These are phyloP conservation scores for Galeopterus variegatus DNA, from an alignment of 2,113 vertebrate species.

Conservation along the genomic window DNA sequence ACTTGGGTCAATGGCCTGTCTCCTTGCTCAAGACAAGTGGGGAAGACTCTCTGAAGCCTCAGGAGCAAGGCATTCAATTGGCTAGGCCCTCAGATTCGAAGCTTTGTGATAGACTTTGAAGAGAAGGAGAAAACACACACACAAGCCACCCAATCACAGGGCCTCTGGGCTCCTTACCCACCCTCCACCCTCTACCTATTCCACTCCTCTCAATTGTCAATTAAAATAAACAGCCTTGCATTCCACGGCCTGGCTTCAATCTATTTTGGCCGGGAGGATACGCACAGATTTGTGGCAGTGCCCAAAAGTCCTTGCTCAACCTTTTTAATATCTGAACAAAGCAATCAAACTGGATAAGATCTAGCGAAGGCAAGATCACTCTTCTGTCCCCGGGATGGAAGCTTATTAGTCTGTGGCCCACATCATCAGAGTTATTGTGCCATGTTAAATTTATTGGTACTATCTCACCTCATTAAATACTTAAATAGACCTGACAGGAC, in stretches of 20 bases:
- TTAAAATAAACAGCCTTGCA: constrained; percentile 68
- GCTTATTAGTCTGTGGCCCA: constrained; percentile 88
- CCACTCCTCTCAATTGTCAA: constrained; percentile 65
- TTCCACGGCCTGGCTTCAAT: constrained; percentile 57
- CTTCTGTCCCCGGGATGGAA: constrained; percentile 81
- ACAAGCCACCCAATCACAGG: not conserved
- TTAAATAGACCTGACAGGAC: constrained; percentile 91
- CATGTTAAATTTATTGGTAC: constrained; percentile 90
- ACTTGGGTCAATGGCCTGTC: not conserved
- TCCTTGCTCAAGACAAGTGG: constrained; percentile 35
- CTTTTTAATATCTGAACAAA: constrained; percentile 84
- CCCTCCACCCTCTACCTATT: not conserved
- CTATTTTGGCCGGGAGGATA: not conserved
- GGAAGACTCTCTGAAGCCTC: not conserved
- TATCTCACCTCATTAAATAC: constrained; percentile 91
- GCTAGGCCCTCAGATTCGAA: not conserved
- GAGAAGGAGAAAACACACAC: not conserved
- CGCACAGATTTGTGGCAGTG: constrained; percentile 53
- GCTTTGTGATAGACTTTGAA: not conserved
- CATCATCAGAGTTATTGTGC: constrained; percentile 89
- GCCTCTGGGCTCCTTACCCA: not conserved
- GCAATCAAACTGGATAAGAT: constrained; percentile 82
- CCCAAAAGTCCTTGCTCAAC: constrained; percentile 87
- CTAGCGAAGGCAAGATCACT: constrained; percentile 74
- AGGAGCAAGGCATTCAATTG: not conserved